Evolutionary conservation across 2,113 vertebrate species (phyloP).

Genomic region (Cisticola juncidis): DNA sequence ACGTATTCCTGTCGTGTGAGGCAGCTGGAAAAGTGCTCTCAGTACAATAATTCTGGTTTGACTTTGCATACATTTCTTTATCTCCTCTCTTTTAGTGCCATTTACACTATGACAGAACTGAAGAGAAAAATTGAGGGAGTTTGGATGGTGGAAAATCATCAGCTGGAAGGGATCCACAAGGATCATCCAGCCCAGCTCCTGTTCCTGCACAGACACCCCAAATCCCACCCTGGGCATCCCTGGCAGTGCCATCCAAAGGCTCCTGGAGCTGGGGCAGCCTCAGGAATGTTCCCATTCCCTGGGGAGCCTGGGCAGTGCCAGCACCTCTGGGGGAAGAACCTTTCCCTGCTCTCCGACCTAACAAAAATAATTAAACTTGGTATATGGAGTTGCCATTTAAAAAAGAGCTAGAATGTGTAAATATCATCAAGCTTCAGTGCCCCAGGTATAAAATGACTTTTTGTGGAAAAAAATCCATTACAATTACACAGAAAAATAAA

Average conservation of each 20-base stretch:
- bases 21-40: not conserved
- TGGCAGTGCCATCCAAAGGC: accelerated
- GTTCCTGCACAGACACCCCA: not conserved
- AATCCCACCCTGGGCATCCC: not conserved
- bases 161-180: not conserved
- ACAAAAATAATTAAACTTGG: not conserved
- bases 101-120: not conserved
- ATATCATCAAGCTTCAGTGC: conserved; percentile 20
- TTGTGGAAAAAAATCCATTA: conserved; percentile 8
- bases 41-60: not conserved
- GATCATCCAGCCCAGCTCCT: accelerated
- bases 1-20: not conserved
- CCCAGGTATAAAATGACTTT: conserved; percentile 37
- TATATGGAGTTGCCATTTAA: not conserved
- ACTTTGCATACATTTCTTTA: not conserved
- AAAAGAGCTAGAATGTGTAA: not conserved
- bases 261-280: not conserved
- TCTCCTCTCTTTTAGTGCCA: not conserved
- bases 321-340: not conserved
- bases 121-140: not conserved
- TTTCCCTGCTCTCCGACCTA: accelerated
- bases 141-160: not conserved
- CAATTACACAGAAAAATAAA: conserved; percentile 28
- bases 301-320: not conserved
- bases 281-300: not conserved